Base-by-base conservation (phyloP, 2,888 invertebrate species). In the Leptopilina myrica region DNA sequence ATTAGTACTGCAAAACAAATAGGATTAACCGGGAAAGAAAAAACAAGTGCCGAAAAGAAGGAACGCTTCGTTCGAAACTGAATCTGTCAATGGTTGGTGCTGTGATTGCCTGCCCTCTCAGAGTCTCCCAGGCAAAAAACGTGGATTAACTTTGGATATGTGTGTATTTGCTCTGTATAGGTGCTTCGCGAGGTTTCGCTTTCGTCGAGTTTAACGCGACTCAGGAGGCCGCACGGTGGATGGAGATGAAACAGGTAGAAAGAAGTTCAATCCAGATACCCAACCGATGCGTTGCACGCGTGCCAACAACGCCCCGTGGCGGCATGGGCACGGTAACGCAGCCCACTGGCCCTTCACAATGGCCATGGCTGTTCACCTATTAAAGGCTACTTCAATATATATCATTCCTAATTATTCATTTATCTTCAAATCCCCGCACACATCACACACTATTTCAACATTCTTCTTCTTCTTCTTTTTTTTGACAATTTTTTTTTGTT, bases 151-250 rank as follows among this genome's bases (percentile, higher is more conserved):
- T 89, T 88, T 92, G 90, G 91, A 91, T 91, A 90, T 92, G 90
- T 92, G 91, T 92, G 92, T 94, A 93, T 94, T 94, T 94, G 94
- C 94, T 94, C 94, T 94, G 94, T 97, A 97, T 95, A 97, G 97
- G 97, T 95, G 95, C 95, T 92, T 96, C 96, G 93, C 93, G 95
- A 90, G 95, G 95, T 87, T 95, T 95, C 93, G 95, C 95, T 90
- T 95, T 96, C 95, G 96, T 98, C 94, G 98, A 98, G 95, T 98
- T 98, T 95, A 94, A 95, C 93, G 95, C 96, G 92, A 94, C 96
- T 92, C 95, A 95, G 92, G 97, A 97, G 93, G 97, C 98, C 91
- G 95, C 95, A 92, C 95, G 95, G 92, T 97, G 97, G 97, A 97
- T 98, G 96, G 97, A 97, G 92, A 94, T 95, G 93, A 97, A 96